A percentile compares a stretch with the other conserved stretches of the same genome.
Conservation (phyloP, 2,888 invertebrate species). For the Enchytraeus crypticus region DNA sequence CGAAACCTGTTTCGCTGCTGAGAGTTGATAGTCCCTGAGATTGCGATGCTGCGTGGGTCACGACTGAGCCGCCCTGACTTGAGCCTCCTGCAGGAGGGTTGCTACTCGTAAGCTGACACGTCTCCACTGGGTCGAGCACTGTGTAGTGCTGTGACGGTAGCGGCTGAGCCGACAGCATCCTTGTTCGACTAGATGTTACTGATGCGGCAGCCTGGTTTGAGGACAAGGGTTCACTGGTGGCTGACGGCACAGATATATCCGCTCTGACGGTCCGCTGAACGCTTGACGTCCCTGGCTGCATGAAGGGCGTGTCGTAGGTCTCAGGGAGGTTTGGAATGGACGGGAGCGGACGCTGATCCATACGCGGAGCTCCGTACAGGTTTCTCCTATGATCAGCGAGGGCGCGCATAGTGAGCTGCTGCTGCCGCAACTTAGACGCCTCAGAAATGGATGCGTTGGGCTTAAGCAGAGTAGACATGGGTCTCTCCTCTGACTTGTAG, state of each 20-base stretch:
- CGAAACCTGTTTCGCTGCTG: too few relatives aligned
- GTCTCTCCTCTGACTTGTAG: neutral
- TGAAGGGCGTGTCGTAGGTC: too few relatives aligned
- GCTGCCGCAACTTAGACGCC: neutral
- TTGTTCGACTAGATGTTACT: too few relatives aligned
- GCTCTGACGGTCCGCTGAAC: neutral
- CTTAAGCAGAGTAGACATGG: neutral
- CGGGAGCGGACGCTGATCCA: slow-evolving; percentile 24
- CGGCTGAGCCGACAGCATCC: too few relatives aligned
- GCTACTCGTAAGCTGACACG: slow-evolving; percentile 1
- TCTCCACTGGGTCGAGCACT: slow-evolving; percentile 20
- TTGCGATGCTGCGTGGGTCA: too few relatives aligned
- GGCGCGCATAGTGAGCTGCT: neutral
- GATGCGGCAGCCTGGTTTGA: too few relatives aligned
- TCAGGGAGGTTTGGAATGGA: slow-evolving; percentile 17
- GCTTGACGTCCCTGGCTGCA: neutral
- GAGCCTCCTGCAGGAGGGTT: slow-evolving; percentile 1
- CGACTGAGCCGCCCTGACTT: too few relatives aligned
- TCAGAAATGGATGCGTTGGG: neutral
- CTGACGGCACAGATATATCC: neutral
- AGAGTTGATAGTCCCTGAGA: too few relatives aligned
- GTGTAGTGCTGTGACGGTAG: slow-evolving; percentile 17
- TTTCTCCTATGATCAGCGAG: slow-evolving; percentile 5
- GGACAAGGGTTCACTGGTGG: neutral
- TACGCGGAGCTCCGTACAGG: slow-evolving; percentile 16